A percentile compares a stretch with the other conserved stretches of the same genome.
Evolutionary conservation across 92 coral and sea anemone genomes (phyloP).

Genomic region (Epizoanthus rinbou): DNA sequence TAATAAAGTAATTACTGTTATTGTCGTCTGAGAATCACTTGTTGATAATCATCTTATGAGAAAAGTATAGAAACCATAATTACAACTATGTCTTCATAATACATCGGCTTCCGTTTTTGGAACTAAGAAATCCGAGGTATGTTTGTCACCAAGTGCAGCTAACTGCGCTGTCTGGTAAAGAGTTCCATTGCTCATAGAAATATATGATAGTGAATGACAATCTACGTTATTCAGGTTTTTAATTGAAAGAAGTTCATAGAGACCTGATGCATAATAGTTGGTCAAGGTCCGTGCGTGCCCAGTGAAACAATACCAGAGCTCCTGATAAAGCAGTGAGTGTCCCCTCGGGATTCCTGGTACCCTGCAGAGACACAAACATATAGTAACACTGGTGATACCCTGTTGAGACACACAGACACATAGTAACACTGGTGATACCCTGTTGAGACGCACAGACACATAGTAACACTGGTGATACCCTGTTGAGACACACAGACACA

Average conservation of each 20-base stretch:
- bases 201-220: not conserved
- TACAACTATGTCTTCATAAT: no score
- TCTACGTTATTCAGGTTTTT: not conserved
- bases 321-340: conserved; percentile 93
- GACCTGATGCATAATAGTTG: conserved; percentile 97
- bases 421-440: not conserved
- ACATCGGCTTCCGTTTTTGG: no score
- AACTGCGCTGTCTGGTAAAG: no score
- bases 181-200: no score
- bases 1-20: no score
- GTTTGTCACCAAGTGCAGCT: not conserved
- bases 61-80: no score
- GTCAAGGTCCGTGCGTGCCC: conserved; percentile 97
- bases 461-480: not conserved
- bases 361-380: conserved; percentile 55
- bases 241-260: not conserved
- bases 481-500: not conserved
- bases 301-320: conserved; percentile 94
- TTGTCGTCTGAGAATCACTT: no score
- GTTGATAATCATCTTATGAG: no score
- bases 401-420: no score
- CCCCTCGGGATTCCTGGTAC: conserved; percentile 87
- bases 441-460: no score
- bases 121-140: not conserved
- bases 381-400: not conserved